Base-by-base conservation (phyloP, 2,888 invertebrate species). In the Amphipyra berbera region DNA sequence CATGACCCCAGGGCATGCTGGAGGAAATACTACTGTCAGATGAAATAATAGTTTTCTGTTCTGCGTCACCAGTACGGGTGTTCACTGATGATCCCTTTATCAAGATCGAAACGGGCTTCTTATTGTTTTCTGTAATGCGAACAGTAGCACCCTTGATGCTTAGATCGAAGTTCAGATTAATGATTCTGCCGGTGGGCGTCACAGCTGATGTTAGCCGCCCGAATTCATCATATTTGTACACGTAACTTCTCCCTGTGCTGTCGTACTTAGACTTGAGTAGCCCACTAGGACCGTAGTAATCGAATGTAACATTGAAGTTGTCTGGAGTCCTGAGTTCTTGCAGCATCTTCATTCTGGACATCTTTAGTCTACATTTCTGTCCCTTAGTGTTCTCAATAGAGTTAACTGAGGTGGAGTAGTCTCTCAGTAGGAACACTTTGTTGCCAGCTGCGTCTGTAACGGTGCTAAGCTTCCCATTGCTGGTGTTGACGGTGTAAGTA, bases 401-500 rank as follows among this genome's bases (percentile, higher is more conserved):
- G 83, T 98, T 98, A 0, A 99, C 98, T 80, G 97, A 97, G 62
- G 97, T 97, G 6, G 97, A 97, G 85, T 98, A 98, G 85, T 98
- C 98, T 35, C 98, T 95, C 9, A 98, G 89, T 12, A 98, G 88
- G 92, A 98, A 98, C 0, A 98, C 97, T 90, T 98, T 98, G 84
- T 98, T 98, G 50, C 98, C 98, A 5, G 98, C 98, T 0, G 98
- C 97, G 85, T 99, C 99, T 0, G 98, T 98, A 0, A 99, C 98
- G 0, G 98, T 98, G 82, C 98, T 98, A 15, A 99, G 95, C 87
- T 98, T 98, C 0, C 99, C 99, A 84, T 98, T 99, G 83, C 98
- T 98, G 0, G 99, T 99, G 87, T 99, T 99, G 0, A 99, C 98
- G 78, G 98, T 99, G 92, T 99, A 99, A 0, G 98, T 97, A 87